Evolutionary conservation across 2,888 invertebrate species (phyloP).

Genomic region (Coleophora flavipennella): DNA sequence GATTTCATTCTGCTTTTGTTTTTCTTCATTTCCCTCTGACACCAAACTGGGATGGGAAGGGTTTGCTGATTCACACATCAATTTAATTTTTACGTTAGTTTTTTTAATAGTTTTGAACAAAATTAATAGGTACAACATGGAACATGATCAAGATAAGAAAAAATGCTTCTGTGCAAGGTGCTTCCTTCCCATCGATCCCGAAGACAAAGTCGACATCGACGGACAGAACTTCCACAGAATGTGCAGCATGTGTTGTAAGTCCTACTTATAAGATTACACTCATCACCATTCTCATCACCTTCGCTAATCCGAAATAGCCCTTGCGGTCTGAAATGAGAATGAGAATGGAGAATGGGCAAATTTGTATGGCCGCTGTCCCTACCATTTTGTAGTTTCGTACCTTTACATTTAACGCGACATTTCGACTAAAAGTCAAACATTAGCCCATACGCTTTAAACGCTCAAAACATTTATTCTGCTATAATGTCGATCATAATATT

Average conservation of each 20-base stretch:
- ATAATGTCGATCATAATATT: no score
- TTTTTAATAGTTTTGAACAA: constrained; percentile 16
- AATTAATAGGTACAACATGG: constrained; percentile 33
- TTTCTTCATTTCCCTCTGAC: constrained; percentile 32
- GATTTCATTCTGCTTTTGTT: constrained; percentile 23
- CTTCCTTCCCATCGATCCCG: constrained; percentile 45
- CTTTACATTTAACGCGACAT: no score
- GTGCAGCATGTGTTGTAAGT: constrained; percentile 60
- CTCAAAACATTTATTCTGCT: no score
- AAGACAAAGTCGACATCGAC: constrained; percentile 51
- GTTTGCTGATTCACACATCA: constrained; percentile 33
- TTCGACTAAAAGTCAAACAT: no score
- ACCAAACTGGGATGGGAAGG: constrained; percentile 34
- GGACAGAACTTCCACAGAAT: constrained; percentile 53
- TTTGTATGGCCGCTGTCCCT: no score
- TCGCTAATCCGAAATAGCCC: no score
- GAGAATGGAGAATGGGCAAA: no score
- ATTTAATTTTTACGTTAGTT: constrained; percentile 12
- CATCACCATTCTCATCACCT: no score
- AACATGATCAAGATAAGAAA: constrained; percentile 40
- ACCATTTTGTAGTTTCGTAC: no score
- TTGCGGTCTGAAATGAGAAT: no score
- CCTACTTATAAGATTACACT: no score
- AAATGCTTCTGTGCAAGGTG: constrained; percentile 60
- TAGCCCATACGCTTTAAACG: no score